Percentiles rank a stretch among this genome's conserved stretches.
Conservation (phyloP, 2,113 vertebrate species). For the Neolamprologus devosi region DNA sequence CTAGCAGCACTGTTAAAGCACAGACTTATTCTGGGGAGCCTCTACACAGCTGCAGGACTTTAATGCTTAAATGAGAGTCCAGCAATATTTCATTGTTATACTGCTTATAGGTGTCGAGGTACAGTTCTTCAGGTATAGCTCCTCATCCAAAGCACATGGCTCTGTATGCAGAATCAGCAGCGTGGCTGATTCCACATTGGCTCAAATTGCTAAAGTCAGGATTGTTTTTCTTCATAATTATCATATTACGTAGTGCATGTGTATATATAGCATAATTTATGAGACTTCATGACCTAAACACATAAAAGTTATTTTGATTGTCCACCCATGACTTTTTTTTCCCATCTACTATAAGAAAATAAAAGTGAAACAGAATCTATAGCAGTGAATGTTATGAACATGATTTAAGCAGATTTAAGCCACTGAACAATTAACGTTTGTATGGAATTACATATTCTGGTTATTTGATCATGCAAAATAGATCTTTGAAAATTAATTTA, state of each 20-base stretch:
- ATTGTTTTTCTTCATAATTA: not conserved
- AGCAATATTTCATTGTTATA: not conserved
- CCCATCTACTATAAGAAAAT: not conserved
- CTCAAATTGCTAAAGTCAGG: not conserved
- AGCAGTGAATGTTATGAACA: not conserved
- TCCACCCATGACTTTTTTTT: not conserved
- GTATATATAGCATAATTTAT: not conserved
- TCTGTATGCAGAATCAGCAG: not conserved
- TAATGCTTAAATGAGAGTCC: not conserved
- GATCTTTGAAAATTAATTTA: not conserved
- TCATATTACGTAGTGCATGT: not conserved
- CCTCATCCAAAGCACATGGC: not conserved
- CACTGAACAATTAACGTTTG: not conserved
- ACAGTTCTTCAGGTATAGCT: not conserved
- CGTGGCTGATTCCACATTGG: not conserved
- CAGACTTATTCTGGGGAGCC: not conserved
- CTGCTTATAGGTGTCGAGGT: not conserved
- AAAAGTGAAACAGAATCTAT: not conserved
- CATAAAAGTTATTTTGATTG: not conserved
- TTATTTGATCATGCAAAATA: not conserved
- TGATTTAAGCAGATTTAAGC: not conserved
- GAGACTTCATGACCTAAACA: not conserved
- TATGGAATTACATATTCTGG: not conserved
- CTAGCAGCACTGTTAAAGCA: not conserved
- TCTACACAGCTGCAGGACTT: not conserved